phyloP scores from a whole-genome alignment of 2,113 vertebrate species.

The Turnix velox region DNA sequence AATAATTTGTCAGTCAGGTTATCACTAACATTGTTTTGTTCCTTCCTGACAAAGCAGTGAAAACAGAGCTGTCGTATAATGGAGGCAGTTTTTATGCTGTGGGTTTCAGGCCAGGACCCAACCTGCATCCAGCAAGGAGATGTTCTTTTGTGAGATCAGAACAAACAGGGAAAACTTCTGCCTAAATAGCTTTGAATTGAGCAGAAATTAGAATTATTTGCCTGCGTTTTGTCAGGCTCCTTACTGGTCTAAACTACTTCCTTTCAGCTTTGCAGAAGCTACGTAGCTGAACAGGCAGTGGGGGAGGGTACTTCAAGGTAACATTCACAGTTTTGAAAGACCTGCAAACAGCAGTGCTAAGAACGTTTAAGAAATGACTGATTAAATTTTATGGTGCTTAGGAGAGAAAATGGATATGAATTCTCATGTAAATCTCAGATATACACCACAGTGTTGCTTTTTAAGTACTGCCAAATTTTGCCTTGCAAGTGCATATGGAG shows the following conservation, averaged over 20 bases:
- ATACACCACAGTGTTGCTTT: conserved; percentile 44
- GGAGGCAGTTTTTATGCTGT: background rate
- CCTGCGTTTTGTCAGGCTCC: background rate
- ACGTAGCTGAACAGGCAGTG: conserved; percentile 3
- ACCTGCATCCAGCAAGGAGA: background rate
- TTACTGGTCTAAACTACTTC: conserved; percentile 11
- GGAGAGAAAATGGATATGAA: conserved; percentile 34
- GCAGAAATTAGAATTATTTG: background rate
- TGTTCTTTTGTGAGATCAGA: background rate
- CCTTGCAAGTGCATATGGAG: background rate
- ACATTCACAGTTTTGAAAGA: conserved; percentile 4
- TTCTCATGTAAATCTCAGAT: conserved; percentile 58
- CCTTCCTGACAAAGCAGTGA: background rate
- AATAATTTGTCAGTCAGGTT: background rate
- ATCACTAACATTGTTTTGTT: background rate
- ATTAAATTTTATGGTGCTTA: conserved; percentile 43
- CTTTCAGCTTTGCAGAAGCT: conserved; percentile 12
- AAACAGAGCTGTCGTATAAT: background rate
- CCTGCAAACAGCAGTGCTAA: conserved; percentile 1
- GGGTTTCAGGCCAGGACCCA: background rate
- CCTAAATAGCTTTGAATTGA: background rate
- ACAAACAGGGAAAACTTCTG: background rate
- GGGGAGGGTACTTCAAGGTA: conserved; percentile 31
- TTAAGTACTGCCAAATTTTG: conserved; percentile 45
- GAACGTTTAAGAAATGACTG: conserved; percentile 44